These are phyloP conservation scores for Unio pictorum DNA, from an alignment of 2,888 invertebrate species.

Conservation along the genomic window DNA sequence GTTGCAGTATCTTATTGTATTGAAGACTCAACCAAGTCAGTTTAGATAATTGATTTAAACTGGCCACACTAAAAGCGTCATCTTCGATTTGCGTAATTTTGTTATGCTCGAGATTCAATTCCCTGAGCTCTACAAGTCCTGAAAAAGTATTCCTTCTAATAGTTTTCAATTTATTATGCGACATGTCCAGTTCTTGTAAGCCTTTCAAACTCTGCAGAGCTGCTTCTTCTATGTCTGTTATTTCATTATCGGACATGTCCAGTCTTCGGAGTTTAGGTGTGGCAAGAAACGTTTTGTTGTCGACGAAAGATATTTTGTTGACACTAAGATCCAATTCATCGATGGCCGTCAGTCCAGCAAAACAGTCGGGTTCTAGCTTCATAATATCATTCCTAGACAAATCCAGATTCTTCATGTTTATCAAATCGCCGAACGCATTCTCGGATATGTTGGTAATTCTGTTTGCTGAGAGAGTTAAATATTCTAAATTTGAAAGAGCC, in stretches of 20 bases:
- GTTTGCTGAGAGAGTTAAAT: slow-evolving; percentile 43
- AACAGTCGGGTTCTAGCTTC: slow-evolving; percentile 37
- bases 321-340: slow-evolving; percentile 41
- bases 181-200: slow-evolving; percentile 42
- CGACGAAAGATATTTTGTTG: slow-evolving; percentile 38
- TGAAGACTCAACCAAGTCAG: slow-evolving; percentile 52
- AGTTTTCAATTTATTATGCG: slow-evolving; percentile 45
- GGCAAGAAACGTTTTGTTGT: slow-evolving; percentile 37
- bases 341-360: slow-evolving; percentile 35
- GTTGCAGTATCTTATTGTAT: slow-evolving; percentile 39
- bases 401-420: slow-evolving; percentile 40
- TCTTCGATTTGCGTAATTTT: slow-evolving; percentile 44
- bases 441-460: slow-evolving; percentile 38
- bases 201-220: slow-evolving; percentile 28
- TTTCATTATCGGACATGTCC: slow-evolving; percentile 41
- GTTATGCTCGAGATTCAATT: slow-evolving; percentile 49
- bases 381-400: slow-evolving; percentile 50
- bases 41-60: slow-evolving; percentile 43
- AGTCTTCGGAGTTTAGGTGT: slow-evolving; percentile 28
- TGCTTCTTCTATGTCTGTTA: slow-evolving; percentile 36
- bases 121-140: slow-evolving; percentile 45
- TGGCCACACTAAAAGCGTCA: slow-evolving; percentile 48
- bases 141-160: slow-evolving; percentile 41
- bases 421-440: slow-evolving; percentile 76
- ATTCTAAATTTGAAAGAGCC: slow-evolving; percentile 32